A percentile compares a stretch with the other conserved stretches of the same genome.
Conservation (phyloP, 2,113 vertebrate species). For the Myiozetetes cayanensis region DNA sequence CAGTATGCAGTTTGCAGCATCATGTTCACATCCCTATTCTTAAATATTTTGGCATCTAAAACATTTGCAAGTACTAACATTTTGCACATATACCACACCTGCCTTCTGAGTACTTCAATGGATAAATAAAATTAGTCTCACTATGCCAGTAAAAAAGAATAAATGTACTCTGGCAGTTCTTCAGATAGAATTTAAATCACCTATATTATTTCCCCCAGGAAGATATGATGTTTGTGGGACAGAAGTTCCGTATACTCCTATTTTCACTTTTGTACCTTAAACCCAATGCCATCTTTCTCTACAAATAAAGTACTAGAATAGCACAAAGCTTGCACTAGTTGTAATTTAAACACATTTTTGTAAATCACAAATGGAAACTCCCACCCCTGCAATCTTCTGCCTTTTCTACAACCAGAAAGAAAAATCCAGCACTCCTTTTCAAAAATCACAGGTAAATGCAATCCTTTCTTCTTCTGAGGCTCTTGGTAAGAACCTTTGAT, state of each 20-base stretch:
- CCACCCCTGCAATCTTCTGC: background rate
- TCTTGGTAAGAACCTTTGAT: background rate
- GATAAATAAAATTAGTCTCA: constrained; percentile 14
- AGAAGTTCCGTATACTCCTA: fast-evolving
- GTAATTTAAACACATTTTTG: background rate
- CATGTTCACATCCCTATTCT: background rate
- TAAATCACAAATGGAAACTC: background rate
- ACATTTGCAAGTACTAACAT: background rate
- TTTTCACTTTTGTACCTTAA: background rate
- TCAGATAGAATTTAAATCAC: background rate
- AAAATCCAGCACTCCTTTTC: background rate
- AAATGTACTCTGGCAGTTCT: background rate
- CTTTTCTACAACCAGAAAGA: background rate
- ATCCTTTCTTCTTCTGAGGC: background rate
- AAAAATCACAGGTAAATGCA: background rate
- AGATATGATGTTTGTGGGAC: background rate
- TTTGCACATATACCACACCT: background rate
- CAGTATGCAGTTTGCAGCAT: background rate
- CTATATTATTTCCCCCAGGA: background rate
- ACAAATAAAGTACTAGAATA: background rate
- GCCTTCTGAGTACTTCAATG: background rate
- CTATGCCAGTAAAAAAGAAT: background rate
- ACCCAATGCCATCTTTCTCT: background rate
- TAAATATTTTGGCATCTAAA: background rate
- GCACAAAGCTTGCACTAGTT: background rate